These are phyloP conservation scores for Aleiodes sp. DNA, from an alignment of 1,140 invertebrate genomes.

Conservation along the genomic window DNA sequence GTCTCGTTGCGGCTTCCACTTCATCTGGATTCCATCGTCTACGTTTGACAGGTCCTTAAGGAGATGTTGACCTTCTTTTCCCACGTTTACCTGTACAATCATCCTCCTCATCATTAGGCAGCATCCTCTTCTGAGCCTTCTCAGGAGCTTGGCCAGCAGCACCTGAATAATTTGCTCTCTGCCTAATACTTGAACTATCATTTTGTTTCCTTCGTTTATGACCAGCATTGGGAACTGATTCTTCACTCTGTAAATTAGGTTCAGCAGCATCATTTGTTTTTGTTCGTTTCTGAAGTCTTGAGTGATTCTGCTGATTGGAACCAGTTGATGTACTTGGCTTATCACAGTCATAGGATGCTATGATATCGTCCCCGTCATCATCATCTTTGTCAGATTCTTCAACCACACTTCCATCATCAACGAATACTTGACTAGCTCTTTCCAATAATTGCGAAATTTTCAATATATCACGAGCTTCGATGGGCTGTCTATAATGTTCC, in stretches of 20 bases:
- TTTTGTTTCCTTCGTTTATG: too few relatives aligned
- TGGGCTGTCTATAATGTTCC: constrained; percentile 32
- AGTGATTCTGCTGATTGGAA: too few relatives aligned
- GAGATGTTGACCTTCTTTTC: neutral
- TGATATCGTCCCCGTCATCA: too few relatives aligned
- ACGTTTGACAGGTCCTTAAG: neutral
- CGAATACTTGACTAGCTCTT: neutral
- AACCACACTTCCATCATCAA: neutral
- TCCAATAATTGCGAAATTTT: constrained; percentile 10
- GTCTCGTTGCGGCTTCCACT: neutral
- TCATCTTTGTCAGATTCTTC: neutral
- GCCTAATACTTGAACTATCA: too few relatives aligned
- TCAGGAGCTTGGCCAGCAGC: neutral
- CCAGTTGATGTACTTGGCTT: too few relatives aligned
- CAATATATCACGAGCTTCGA: neutral
- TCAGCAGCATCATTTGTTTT: too few relatives aligned
- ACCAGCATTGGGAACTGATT: too few relatives aligned
- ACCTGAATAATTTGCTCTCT: neutral
- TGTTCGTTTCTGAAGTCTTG: too few relatives aligned
- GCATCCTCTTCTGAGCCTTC: neutral
- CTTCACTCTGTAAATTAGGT: too few relatives aligned
- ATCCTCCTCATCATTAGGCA: neutral
- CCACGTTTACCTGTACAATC: neutral
- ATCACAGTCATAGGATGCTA: too few relatives aligned
- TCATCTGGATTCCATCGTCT: neutral